Evolutionary conservation across 2,888 invertebrate species (phyloP).

Genomic region (Dexiosoma caninum): DNA sequence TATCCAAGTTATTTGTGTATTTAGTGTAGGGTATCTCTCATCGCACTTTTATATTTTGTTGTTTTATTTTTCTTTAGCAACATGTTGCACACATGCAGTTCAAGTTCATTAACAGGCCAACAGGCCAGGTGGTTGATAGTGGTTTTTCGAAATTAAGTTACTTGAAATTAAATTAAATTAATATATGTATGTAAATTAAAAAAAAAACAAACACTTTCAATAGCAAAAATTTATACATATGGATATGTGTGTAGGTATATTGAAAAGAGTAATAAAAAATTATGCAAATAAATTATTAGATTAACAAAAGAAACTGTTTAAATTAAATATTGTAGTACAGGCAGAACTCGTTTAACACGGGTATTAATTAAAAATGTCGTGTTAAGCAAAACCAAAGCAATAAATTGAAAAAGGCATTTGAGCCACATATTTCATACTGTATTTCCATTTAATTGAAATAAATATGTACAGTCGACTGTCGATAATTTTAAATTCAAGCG

Average conservation of each 20-base stretch:
- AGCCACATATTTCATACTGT: too few species aligned
- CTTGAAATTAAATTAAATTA: background rate
- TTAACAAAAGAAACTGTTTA: too few species aligned
- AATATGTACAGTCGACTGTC: too few species aligned
- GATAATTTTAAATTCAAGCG: too few species aligned
- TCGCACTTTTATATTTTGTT: background rate
- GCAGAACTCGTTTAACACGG: too few species aligned
- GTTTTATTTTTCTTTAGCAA: background rate
- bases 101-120: conserved; percentile 45
- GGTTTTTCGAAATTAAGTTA: background rate
- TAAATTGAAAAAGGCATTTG: too few species aligned
- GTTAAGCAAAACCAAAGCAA: too few species aligned
- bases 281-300: background rate
- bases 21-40: background rate
- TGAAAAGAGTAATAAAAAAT: background rate
- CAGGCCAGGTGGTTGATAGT: conserved; percentile 4
- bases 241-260: too few species aligned
- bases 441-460: too few species aligned
- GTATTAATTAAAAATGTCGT: too few species aligned
- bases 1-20: too few species aligned
- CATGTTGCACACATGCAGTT: background rate
- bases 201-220: background rate
- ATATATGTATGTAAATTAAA: conserved; percentile 2
- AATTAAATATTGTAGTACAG: too few species aligned
- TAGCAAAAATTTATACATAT: background rate